A percentile compares a stretch with the other conserved stretches of the same genome.
Conservation (phyloP, 2,113 vertebrate genomes). For the Oreochromis niloticus region DNA sequence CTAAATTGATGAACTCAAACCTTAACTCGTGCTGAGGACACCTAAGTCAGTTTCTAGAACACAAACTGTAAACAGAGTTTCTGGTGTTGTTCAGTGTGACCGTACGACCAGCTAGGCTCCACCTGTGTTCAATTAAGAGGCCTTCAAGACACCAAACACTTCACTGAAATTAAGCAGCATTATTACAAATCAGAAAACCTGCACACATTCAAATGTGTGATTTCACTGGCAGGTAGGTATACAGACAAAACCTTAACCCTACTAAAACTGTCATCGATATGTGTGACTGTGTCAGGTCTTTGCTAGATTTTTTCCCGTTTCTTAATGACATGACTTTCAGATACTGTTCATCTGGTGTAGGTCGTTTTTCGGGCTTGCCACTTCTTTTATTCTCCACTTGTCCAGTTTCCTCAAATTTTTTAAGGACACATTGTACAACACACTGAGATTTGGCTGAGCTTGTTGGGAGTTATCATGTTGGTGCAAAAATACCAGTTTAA, state of each 20-base stretch:
- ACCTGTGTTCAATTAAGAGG: neutral
- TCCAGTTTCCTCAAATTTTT: neutral
- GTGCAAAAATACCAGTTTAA: neutral
- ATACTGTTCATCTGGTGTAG: neutral
- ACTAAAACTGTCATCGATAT: fast-evolving
- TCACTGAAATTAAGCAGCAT: neutral
- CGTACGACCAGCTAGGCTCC: neutral
- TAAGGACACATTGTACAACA: neutral
- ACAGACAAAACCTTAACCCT: neutral
- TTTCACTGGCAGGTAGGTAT: neutral
- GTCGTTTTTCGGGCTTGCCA: fast-evolving
- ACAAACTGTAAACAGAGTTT: neutral
- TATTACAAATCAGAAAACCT: neutral
- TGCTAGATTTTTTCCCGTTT: neutral
- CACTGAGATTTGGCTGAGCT: neutral
- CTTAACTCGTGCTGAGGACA: neutral
- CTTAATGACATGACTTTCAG: neutral
- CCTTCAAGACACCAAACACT: neutral
- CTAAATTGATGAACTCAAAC: neutral
- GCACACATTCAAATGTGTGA: neutral
- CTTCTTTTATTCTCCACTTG: neutral
- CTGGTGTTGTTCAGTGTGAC: neutral
- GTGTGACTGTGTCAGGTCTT: neutral
- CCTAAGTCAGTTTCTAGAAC: neutral
- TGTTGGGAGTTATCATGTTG: neutral